Evolutionary conservation across 1,140 invertebrate species (phyloP), one percentile per base, ranked within the genome.

Genomic region (Hestina assimilis): DNA sequence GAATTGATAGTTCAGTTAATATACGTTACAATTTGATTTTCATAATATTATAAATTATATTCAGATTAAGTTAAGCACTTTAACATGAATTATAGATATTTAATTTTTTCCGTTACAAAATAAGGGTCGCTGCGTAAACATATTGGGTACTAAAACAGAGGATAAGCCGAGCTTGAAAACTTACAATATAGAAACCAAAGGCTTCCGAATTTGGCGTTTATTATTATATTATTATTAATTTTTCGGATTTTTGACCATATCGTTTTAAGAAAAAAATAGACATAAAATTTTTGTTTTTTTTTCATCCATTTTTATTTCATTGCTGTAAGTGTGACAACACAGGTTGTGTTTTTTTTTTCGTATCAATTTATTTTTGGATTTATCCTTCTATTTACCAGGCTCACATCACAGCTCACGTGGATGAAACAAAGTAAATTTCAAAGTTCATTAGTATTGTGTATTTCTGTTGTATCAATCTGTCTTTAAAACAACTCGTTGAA

Each of bases 371-470:
- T 8, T 35, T 21, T 31, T 33, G n/a, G 6, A 20, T 48, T 21
- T 21, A 23, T 35, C 23, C n/a, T n/a, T n/a, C n/a, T n/a, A n/a
- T n/a, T n/a, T n/a, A n/a, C n/a, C n/a, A n/a, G n/a, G n/a, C n/a
- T 47, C 12, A 26, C 9, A 26, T 24, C 45, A 20, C 8, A 15
- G 19, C 21, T 26, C 42, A n/a, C 24, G 17, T 15, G 15, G 17
- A 33, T 33, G 17, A 33, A 48, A 35, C 19, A 23, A 35, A 48
- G 33, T 26, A 48, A 48, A 19, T 38, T 33, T 15, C 45, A 35
- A 21, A 33, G 45, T 35, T 48, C 45, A 48, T 48, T 33, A 48
- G 45, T 48, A 48, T 48, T 48, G 28, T 48, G 29, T 29, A 33
- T 48, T 33, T 48, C 28, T 31, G 45, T 54, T 45, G 28, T 41